These are phyloP conservation scores for Sycophila sp. DNA, from an alignment of 1,140 invertebrate species.

Conservation along the genomic window DNA sequence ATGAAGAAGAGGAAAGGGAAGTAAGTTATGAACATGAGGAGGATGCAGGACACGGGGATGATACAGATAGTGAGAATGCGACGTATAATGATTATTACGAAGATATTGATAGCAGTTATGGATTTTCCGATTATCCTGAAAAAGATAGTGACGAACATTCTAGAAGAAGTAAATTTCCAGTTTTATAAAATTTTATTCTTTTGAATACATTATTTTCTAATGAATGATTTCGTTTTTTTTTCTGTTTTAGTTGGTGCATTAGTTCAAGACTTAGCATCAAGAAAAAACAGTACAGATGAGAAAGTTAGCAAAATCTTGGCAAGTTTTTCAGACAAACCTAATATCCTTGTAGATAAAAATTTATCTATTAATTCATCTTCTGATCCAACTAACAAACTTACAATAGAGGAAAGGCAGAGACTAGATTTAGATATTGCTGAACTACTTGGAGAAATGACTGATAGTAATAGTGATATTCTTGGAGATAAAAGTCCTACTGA, in stretches of 20 bases:
- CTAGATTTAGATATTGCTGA: constrained; percentile 61
- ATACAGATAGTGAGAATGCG: constrained; percentile 43
- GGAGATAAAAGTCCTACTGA: constrained; percentile 32
- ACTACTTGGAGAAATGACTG: constrained; percentile 54
- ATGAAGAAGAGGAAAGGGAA: constrained; percentile 45
- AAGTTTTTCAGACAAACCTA: neutral
- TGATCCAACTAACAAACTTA: neutral
- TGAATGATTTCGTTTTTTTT: neutral
- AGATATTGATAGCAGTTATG: neutral
- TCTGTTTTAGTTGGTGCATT: neutral
- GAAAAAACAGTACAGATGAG: constrained; percentile 16
- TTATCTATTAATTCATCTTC: neutral
- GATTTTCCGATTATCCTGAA: constrained; percentile 13
- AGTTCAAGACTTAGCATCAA: neutral
- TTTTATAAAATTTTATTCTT: neutral
- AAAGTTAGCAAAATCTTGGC: constrained; percentile 3
- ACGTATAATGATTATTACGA: constrained; percentile 26
- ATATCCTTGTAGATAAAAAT: neutral
- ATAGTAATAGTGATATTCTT: constrained; percentile 7
- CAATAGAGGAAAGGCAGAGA: constrained; percentile 46
- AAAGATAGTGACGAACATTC: neutral
- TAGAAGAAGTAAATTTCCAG: neutral
- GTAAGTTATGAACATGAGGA: neutral
- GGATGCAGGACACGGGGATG: constrained; percentile 59
- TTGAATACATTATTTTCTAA: neutral